These are phyloP conservation scores for Styela clava DNA, from an alignment of 23 tunicate species.

Conservation along the genomic window DNA sequence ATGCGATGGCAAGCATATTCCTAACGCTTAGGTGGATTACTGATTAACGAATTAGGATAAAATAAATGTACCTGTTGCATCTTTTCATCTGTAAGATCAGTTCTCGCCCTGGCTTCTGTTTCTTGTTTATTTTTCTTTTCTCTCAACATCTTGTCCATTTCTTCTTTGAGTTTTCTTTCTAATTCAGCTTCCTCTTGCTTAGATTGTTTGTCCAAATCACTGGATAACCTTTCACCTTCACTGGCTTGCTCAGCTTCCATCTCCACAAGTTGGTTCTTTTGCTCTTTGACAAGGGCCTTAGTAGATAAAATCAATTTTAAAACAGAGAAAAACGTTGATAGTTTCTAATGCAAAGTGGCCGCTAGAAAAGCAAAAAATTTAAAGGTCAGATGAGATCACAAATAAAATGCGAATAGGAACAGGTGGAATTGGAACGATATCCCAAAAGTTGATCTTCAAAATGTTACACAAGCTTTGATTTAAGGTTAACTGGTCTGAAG, in stretches of 20 bases:
- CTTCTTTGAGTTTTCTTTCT: conserved; percentile 69
- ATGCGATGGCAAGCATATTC: too few relatives aligned
- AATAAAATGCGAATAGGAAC: too few relatives aligned
- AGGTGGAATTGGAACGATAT: too few relatives aligned
- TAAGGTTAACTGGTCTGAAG: too few relatives aligned
- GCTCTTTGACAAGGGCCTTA: conserved; percentile 79
- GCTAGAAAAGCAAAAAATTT: too few relatives aligned
- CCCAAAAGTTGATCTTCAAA: too few relatives aligned
- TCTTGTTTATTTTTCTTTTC: conserved; percentile 81
- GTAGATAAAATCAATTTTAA: background rate
- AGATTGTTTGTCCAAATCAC: conserved; percentile 58
- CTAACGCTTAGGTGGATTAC: background rate
- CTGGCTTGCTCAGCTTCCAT: conserved; percentile 55
- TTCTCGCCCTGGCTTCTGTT: conserved; percentile 84
- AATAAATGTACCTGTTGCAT: conserved; percentile 53
- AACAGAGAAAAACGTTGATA: too few relatives aligned
- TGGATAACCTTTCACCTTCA: conserved; percentile 49
- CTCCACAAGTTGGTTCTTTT: conserved; percentile 51
- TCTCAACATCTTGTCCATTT: conserved; percentile 47
- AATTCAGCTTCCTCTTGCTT: conserved; percentile 50
- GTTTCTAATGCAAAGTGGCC: too few relatives aligned
- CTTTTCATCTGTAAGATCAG: conserved; percentile 67
- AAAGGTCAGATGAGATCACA: too few relatives aligned
- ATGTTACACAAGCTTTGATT: too few relatives aligned
- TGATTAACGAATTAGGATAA: background rate